Base-by-base conservation (phyloP, 2,888 invertebrate genomes). In the Athetis lepigone region DNA sequence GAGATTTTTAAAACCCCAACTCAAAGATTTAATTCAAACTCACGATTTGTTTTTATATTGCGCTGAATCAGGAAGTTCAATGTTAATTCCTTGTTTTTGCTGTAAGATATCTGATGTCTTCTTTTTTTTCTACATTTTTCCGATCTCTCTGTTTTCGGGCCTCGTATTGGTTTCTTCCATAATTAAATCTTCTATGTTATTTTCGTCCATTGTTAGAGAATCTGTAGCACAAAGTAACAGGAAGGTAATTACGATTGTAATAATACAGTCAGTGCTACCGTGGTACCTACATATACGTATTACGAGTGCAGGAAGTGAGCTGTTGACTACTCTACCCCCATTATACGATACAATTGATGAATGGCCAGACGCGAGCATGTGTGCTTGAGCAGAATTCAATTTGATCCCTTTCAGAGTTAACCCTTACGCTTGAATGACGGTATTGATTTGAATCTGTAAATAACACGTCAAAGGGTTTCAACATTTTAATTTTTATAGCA, bases 371-470 rank as follows among this genome's bases (percentile, higher is more conserved):
- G 88, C 77, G 91, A 90, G 84, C 92, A 91, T 90, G 89, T 91
- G 92, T 91, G 89, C 89, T 90, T 86, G 87, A 89, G 85, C 87
- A 83, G 84, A 91, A 93, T 92, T 92, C 92, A 92, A 92, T 92
- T 92, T 91, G 90, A 91, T 90, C 90, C 92, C 90, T 91, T 91
- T 91, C 88, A 89, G 79, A 85, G 89, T 81, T 87, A 90, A 90
- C 92, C 92, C 93, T 92, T 92, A 84, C 86, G 88, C 84, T 77
- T 85, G 86, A 86, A 86, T 88, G 84, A 80, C 78, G 70, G 85
- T 88, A 90, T 92, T 92, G 92, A 92, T 94, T 92, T 92, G 90
- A 91, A 92, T 90, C 86, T 79, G 88, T 88, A 87, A 92, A 91
- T 92, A 90, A 90, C 91, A 88, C 75, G 75, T 64, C 65, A 64